Evolutionary conservation across 2,113 vertebrate genomes (phyloP), one percentile per base, ranked within the genome.

Genomic region (Rousettus leschenaultii): DNA sequence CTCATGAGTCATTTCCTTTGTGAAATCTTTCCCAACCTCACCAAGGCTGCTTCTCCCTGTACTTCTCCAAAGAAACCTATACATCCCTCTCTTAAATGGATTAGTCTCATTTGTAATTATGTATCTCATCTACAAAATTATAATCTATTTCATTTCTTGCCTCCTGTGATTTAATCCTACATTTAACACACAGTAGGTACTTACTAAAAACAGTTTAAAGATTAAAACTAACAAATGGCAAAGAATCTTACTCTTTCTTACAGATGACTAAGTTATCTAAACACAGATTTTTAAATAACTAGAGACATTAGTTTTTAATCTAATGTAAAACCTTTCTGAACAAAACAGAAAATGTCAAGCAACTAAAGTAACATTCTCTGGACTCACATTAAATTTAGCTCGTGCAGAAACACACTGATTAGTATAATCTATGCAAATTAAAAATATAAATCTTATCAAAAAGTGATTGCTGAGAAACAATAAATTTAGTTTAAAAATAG

Each of bases 321-420:
- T 86, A 92, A 79, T 48, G 21, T 70, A 95, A 94, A 84, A 84
- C 19, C 40, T 92, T 95, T 93, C 48, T 86, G 12, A 55, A 92
- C 8, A 91, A 95, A 94, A 88, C 0, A 96, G 80, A 91, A 96
- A 93, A 95, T 94, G 26, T 80, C 57, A 89, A 97, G 66, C 55
- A 95, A 88, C 59, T 92, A 75, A 61, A 89, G 18, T 87, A 94
- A 90, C 73, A 86, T 43, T 91, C 91, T 94, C 77, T 91, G 78
- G 91, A 80, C 48, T 43, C 89, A 94, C 35, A 94, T 96, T 96
- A 97, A 95, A 83, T 74, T 97, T 91, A 97, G 95, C 85, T 97
- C 96, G 48, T 98, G 97, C 97, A 97, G 59, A 18, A 91, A 96
- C 97, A 97, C 95, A 95, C 93, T 95, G 68, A 97, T 97, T 97